phyloP scores from a whole-genome alignment of 2,113 vertebrate species.

The Thinocorus orbignyianus region DNA sequence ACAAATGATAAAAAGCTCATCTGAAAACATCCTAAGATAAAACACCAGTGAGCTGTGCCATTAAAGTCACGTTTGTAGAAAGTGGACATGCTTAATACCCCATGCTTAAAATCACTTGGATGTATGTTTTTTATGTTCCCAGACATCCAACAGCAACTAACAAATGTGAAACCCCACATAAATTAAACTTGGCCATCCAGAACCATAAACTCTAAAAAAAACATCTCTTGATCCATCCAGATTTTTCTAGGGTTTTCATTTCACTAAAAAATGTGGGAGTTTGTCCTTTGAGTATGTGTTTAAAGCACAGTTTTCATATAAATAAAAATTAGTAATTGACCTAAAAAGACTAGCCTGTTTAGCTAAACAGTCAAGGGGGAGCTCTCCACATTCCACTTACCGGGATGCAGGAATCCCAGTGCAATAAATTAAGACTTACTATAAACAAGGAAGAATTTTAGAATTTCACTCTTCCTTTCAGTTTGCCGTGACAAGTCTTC shows the following conservation, averaged over 20 bases:
- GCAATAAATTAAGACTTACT: neutral
- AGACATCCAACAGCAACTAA: neutral
- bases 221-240: neutral
- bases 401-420: neutral
- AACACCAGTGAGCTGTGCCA: neutral
- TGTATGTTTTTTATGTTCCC: neutral
- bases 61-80: neutral
- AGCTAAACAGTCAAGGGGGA: neutral
- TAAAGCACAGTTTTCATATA: neutral
- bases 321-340: neutral
- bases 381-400: neutral
- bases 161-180: neutral
- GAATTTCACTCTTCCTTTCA: neutral
- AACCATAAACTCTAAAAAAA: neutral
- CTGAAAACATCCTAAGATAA: neutral
- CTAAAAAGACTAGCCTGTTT: neutral
- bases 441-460: neutral
- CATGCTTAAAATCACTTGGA: too few relatives aligned
- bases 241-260: neutral
- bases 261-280: neutral
- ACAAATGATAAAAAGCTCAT: neutral
- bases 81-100: neutral
- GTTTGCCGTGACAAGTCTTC: neutral
- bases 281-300: neutral
- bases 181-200: neutral